A percentile compares a stretch with the other conserved stretches of the same genome.
Evolutionary conservation across 2,888 invertebrate genomes (phyloP).

Genomic region (Neoascia interrupta): DNA sequence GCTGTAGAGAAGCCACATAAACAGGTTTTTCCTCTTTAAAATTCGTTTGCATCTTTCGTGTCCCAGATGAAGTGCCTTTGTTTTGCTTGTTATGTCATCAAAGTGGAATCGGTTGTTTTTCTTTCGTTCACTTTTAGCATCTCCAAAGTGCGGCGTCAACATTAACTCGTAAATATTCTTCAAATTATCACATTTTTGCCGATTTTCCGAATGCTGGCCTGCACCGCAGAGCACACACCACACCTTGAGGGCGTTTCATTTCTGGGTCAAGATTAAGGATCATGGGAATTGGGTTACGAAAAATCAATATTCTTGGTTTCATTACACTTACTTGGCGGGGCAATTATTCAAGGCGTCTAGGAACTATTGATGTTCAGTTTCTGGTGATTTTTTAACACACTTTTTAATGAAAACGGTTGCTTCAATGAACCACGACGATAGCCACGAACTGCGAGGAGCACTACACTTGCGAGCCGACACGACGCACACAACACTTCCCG

Average conservation of each 20-base stretch:
- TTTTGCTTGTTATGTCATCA: constrained; percentile 34
- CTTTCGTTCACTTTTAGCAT: background rate
- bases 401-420: background rate
- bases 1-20: constrained; percentile 11
- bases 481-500: constrained; percentile 26
- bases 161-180: background rate
- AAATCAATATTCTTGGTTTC: constrained; percentile 10
- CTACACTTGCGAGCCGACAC: background rate
- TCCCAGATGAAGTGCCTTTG: background rate
- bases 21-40: background rate
- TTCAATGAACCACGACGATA: background rate
- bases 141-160: background rate
- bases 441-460: background rate
- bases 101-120: background rate
- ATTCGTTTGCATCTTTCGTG: background rate
- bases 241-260: background rate
- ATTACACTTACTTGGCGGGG: constrained; percentile 23
- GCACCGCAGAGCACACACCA: background rate
- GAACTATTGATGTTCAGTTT: too few relatives aligned
- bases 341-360: background rate
- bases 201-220: background rate
- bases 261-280: constrained; percentile 2
- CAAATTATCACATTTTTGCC: background rate
- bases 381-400: too few relatives aligned
- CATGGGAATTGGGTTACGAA: background rate